These are phyloP conservation scores for Pollimyrus isidori DNA, from an alignment of 2,113 vertebrate species.

Conservation along the genomic window DNA sequence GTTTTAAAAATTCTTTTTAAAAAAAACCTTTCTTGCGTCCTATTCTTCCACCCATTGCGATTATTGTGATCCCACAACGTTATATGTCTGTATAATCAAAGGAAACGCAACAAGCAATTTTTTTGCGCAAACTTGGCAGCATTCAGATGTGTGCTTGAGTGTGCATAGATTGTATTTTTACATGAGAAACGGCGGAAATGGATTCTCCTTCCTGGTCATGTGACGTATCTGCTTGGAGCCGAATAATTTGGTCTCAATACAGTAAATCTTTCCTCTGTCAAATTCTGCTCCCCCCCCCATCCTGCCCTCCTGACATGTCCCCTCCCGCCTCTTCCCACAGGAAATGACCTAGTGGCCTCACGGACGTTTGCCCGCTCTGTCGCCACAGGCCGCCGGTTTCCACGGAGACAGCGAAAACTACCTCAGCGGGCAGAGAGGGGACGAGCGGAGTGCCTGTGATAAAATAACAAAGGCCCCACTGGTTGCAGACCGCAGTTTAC, in stretches of 20 bases:
- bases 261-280: conserved; percentile 2
- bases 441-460: conserved; percentile 57
- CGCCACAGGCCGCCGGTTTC: conserved; percentile 70
- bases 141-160: not conserved
- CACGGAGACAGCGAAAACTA: conserved; percentile 76
- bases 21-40: too few relatives aligned
- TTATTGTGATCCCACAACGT: too few relatives aligned
- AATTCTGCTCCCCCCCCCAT: conserved; percentile 29
- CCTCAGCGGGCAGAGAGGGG: conserved; percentile 76
- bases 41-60: not conserved
- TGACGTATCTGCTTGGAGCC: not conserved
- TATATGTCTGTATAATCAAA: not conserved
- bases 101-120: not conserved
- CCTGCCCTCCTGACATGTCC: conserved; percentile 49
- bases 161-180: not conserved
- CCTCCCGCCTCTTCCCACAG: conserved; percentile 57
- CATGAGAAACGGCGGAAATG: not conserved
- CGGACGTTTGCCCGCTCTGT: conserved; percentile 75
- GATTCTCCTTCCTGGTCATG: not conserved
- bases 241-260: not conserved
- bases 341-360: conserved; percentile 99
- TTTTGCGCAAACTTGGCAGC: not conserved
- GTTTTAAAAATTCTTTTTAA: too few relatives aligned
- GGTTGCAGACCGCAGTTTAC: conserved; percentile 42
- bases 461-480: conserved; percentile 47